Percentiles rank a stretch among this genome's conserved stretches.
Conservation (phyloP, 2,113 vertebrate genomes). For the Nesoenas mayeri region DNA sequence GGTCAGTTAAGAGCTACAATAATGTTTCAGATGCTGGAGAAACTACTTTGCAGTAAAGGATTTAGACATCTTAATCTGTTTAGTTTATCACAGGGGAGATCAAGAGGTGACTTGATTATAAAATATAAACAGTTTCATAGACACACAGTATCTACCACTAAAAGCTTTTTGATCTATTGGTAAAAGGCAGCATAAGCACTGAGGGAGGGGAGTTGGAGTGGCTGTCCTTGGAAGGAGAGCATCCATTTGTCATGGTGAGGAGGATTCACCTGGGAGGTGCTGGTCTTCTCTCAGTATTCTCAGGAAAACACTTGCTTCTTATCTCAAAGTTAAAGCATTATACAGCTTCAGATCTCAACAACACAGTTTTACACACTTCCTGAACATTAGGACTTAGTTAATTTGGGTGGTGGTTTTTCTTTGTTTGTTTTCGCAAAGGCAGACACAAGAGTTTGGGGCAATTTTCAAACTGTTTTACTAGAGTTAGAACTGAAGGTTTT, state of each 20-base stretch:
- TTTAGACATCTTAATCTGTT: conserved; percentile 29
- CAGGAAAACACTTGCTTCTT: not conserved
- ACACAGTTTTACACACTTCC: not conserved
- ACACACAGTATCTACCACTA: not conserved
- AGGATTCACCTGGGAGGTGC: conserved; percentile 2
- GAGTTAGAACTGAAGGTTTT: not conserved
- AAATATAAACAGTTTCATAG: conserved; percentile 15
- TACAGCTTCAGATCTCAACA: not conserved
- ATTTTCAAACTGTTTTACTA: not conserved
- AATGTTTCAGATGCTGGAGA: conserved; percentile 6
- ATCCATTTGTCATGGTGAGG: not conserved
- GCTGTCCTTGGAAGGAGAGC: conserved; percentile 7
- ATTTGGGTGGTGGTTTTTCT: not conserved
- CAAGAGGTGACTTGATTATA: conserved; percentile 46
- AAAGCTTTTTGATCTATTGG: conserved; percentile 47
- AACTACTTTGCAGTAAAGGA: not conserved
- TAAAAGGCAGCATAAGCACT: not conserved
- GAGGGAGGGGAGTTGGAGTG: not conserved
- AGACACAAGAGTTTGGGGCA: not conserved
- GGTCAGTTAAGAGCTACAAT: not conserved
- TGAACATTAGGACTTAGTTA: not conserved
- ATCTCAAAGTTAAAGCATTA: not conserved
- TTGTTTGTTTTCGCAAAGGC: rapidly evolving
- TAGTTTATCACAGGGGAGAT: conserved; percentile 9
- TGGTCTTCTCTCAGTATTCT: not conserved